Conservation (phyloP, 2,797 vertebrate species). For the Gymnocypris eckloni region DNA sequence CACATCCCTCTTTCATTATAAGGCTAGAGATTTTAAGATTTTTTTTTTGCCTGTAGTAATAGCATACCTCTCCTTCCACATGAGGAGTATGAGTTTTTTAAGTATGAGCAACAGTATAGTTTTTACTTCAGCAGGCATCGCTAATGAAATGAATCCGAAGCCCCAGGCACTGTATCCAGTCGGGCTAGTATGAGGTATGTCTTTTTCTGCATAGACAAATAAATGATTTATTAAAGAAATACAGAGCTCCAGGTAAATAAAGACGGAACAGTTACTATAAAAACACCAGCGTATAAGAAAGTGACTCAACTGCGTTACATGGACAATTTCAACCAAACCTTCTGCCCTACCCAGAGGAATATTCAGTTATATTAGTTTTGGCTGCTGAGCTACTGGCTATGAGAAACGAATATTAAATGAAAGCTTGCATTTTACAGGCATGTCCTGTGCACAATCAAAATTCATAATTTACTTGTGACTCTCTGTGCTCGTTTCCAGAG, state of each 20-base stretch:
- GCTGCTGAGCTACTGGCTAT: not conserved
- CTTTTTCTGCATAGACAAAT: constrained; percentile 4
- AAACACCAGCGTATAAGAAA: not conserved
- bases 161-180: not conserved
- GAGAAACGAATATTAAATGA: constrained; percentile 23
- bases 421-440: not conserved
- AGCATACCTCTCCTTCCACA: not conserved
- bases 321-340: not conserved
- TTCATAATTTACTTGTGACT: not conserved
- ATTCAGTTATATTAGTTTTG: constrained; percentile 11
- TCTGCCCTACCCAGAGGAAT: not conserved
- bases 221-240: constrained; percentile 18
- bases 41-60: not conserved
- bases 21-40: not conserved
- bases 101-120: not conserved
- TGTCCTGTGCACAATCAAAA: not conserved
- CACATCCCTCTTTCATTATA: not conserved
- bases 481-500: not conserved
- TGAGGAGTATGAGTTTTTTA: too few species aligned
- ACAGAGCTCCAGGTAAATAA: constrained; percentile 14
- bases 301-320: not conserved
- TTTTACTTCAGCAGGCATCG: not conserved
- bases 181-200: not conserved
- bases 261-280: not conserved
- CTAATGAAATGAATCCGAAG: not conserved